phyloP scores from a whole-genome alignment of 92 coral and sea anemone species.

The Actinostola sp. region DNA sequence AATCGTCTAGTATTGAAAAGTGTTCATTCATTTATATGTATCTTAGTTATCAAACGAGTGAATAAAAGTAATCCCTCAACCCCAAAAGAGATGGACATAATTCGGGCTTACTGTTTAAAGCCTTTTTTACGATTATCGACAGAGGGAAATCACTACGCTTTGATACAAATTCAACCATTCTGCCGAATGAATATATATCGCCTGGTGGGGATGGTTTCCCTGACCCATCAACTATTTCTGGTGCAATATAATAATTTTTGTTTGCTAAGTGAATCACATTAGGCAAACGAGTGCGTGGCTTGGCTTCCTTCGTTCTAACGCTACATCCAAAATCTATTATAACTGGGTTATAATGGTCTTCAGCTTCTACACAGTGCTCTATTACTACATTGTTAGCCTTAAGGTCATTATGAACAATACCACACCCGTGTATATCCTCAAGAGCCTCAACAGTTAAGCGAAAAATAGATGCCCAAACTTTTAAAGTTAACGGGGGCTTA shows the following conservation, averaged over 20 bases:
- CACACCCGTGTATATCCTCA: slow-evolving; percentile 26
- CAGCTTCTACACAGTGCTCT: slow-evolving; percentile 9
- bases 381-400: slow-evolving; percentile 39
- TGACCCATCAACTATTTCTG: slow-evolving; percentile 1
- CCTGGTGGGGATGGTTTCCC: neutral
- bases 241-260: slow-evolving; percentile 10
- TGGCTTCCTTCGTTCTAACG: neutral
- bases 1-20: too few relatives aligned
- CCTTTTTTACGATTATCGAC: too few relatives aligned
- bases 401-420: slow-evolving; percentile 22
- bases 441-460: slow-evolving; percentile 41
- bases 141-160: too few relatives aligned
- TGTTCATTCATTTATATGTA: too few relatives aligned
- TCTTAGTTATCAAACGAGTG: too few relatives aligned
- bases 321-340: slow-evolving; percentile 40
- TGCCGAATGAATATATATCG: slow-evolving; percentile 12
- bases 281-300: neutral
- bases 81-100: too few relatives aligned
- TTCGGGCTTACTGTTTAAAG: too few relatives aligned
- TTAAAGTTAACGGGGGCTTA: neutral
- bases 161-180: neutral
- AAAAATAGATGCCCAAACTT: slow-evolving; percentile 41
- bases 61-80: too few relatives aligned
- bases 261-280: neutral
- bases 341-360: slow-evolving; percentile 25